Base-by-base conservation (phyloP, 2,113 vertebrate species). In the Malurus elegans region DNA sequence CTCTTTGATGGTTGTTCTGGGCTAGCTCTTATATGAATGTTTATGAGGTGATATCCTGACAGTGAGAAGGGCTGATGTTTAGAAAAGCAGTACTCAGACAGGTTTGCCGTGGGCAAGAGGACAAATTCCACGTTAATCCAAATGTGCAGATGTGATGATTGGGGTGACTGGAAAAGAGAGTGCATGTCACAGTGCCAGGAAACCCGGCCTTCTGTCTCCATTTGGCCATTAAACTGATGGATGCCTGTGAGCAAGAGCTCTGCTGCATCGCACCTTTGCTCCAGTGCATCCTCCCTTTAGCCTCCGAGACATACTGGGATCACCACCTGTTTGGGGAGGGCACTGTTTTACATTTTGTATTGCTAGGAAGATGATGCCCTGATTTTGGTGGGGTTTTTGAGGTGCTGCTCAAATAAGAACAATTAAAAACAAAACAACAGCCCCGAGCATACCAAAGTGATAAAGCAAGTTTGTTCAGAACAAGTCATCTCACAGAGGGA, bases 371-470 rank as follows among this genome's bases (percentile, higher is more conserved):
- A 50, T 17, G 26, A 42, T 79, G 45, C 21, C 50, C 71, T 86
- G 54, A 36, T 86, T 79, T 58, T 34, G 48, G 53, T 38, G 56
- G 53, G n/a, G 61, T 83, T 44, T 91, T 89, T 61, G 90, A 91
- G 72, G 58, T 64, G 18, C 54, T 92, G 16, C 81, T 94, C 57
- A 70, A 94, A 62, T 53, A 75, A 67, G 79, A 91, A 36, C 67
- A 80, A 92, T 78, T 84, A 58, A 78, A 90, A 95, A 1, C n/a
- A 34, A 42, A 83, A 29, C 51, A 83, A 70, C 29, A 76, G 87
- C 84, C 87, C 87, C 0, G 0, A 65, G 78, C 58, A 36, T 40
- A 42, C 5, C 8, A 3, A 84, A 90, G 56, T 0, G 2, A 94
- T 79, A 66, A 56, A 91, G 24, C 84, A 72, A 62, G 50, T 86